Conservation (phyloP, 2,113 vertebrate species). For the Malaclemys terrapin region DNA sequence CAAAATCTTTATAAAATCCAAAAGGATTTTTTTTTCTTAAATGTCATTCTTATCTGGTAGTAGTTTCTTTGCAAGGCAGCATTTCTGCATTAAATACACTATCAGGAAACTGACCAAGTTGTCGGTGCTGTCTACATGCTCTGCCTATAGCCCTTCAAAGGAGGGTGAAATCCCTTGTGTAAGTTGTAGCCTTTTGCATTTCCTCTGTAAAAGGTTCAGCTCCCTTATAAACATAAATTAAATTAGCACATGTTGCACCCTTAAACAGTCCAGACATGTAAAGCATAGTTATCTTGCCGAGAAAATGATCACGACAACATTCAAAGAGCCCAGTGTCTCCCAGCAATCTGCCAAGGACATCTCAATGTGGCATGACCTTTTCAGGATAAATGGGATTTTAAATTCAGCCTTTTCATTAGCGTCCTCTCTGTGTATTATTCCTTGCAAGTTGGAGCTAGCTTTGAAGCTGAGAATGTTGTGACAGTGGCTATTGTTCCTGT, state of each 20-base stretch:
- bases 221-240: constrained; percentile 52
- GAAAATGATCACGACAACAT: constrained; percentile 55
- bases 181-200: constrained; percentile 5
- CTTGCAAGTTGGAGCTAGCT: constrained; percentile 56
- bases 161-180: not conserved
- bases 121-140: not conserved
- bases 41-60: not conserved
- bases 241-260: constrained; percentile 32
- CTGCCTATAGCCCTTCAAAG: not conserved
- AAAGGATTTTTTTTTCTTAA: constrained; percentile 9
- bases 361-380: constrained; percentile 68
- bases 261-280: constrained; percentile 51
- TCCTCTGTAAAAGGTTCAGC: constrained; percentile 1
- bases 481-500: constrained; percentile 51
- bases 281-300: constrained; percentile 62
- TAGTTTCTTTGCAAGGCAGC: not conserved
- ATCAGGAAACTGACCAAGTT: not conserved
- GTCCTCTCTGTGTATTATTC: constrained; percentile 36
- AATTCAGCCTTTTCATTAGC: constrained; percentile 69
- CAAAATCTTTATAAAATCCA: not conserved
- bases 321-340: constrained; percentile 59
- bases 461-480: constrained; percentile 56
- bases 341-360: constrained; percentile 61
- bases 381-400: constrained; percentile 73
- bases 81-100: not conserved